Evolutionary conservation across 2,113 vertebrate species (phyloP).

Genomic region (Tachuris rubrigastra): DNA sequence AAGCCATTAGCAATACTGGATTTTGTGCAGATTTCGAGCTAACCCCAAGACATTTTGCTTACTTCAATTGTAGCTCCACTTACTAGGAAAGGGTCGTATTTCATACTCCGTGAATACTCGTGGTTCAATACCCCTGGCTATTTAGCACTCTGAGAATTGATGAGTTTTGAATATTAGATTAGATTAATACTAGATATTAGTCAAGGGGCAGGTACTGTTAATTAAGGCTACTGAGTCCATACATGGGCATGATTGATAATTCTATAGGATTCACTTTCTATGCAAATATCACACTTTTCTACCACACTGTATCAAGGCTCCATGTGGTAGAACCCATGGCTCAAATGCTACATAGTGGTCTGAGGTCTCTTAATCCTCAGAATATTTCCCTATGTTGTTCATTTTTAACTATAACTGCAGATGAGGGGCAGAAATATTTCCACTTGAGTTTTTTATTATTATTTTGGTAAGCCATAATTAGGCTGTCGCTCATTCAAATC

Average conservation of each 20-base stretch:
- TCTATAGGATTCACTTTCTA: background rate
- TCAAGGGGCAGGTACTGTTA: background rate
- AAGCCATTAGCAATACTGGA: background rate
- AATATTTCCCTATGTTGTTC: background rate
- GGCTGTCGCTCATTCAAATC: background rate
- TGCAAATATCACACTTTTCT: background rate
- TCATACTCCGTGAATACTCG: background rate
- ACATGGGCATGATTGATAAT: background rate
- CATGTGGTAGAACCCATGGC: background rate
- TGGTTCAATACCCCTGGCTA: background rate
- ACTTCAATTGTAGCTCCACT: background rate
- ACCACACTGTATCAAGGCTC: background rate
- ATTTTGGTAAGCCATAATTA: conserved; percentile 33
- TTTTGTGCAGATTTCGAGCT: background rate
- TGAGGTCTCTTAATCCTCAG: background rate
- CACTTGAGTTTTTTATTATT: background rate
- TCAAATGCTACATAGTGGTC: background rate
- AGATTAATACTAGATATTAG: background rate
- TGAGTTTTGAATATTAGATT: background rate
- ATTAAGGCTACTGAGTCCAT: background rate
- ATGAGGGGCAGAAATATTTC: conserved; percentile 2
- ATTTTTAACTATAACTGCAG: background rate
- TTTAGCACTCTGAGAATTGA: background rate
- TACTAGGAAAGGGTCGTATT: background rate
- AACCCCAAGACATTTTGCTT: background rate